Evolutionary conservation across 1,140 invertebrate genomes (phyloP), one percentile per base, ranked within the genome.

Genomic region (Calliopsis andreniformis): DNA sequence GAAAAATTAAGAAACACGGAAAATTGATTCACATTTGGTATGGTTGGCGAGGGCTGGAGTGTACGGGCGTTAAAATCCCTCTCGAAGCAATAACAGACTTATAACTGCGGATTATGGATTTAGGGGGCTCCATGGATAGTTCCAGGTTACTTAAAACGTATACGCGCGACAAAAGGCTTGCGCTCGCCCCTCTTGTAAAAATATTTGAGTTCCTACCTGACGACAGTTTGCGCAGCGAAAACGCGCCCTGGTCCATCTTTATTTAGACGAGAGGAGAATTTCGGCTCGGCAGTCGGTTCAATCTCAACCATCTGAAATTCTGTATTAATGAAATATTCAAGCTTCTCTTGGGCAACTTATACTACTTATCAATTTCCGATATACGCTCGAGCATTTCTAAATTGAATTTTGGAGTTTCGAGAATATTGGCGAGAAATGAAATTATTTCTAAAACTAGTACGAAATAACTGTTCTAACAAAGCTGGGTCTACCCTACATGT

Each of bases 31-130:
- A n/a, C n/a, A n/a, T n/a, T n/a, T n/a, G n/a, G n/a, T n/a, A n/a
- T n/a, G n/a, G n/a, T n/a, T n/a, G n/a, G n/a, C n/a, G n/a, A n/a
- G n/a, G n/a, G n/a, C n/a, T n/a, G 16, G 55, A 62, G 16, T 14
- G 77, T 49, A 53, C 67, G 43, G 47, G 63, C 75, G 63, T 82
- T 78, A 69, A n/a, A 83, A 68, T 79, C 51, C 55, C 71, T 63
- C 67, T 80, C 49, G 70, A 76, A 83, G 73, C 76, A 86, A 86
- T 84, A 85, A 86, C 71, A 62, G 78, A 62, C 66, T 76, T 87
- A 63, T 73, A 86, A 68, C 51, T 47, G 58, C 76, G 87, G 84
- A 87, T 87, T 86, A 76, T 55, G 71, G 83, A 80, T 82, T 88
- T 79, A 71, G 51, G 62, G 56, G 62, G 35, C 35, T 28, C 53